A percentile compares a stretch with the other conserved stretches of the same genome.
phyloP scores from a whole-genome alignment of 2,113 vertebrate genomes.

The Alectura lathami region DNA sequence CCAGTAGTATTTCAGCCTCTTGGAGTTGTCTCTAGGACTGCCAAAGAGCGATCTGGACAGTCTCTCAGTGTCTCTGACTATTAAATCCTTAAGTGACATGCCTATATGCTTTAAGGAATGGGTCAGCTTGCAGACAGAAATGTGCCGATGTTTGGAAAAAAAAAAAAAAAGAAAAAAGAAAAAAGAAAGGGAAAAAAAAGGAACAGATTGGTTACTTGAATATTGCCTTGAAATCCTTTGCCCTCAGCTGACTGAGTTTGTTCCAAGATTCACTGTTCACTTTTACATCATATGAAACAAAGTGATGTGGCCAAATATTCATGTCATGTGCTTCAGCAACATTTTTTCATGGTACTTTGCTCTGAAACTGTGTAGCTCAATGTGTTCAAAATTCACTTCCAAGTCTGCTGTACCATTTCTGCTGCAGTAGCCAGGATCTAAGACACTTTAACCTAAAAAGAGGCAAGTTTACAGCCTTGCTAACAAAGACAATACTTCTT shows the following conservation, averaged over 20 bases:
- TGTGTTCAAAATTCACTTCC: neutral
- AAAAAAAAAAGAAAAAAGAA: neutral
- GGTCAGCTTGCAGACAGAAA: neutral
- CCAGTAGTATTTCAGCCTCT: slow-evolving; percentile 23
- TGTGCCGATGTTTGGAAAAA: neutral
- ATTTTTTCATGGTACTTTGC: neutral
- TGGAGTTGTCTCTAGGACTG: slow-evolving; percentile 5
- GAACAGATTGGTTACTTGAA: neutral
- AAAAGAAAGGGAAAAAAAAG: no score
- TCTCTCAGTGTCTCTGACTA: neutral
- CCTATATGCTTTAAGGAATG: neutral
- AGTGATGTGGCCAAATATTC: neutral
- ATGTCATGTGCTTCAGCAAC: neutral
- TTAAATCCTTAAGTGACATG: slow-evolving; percentile 11
- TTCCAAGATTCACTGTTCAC: neutral
- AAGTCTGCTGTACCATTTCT: neutral
- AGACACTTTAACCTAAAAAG: neutral
- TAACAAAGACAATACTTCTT: neutral
- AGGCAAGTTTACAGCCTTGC: neutral
- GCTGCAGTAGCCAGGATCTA: neutral
- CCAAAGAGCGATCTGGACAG: slow-evolving; percentile 34
- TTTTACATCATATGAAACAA: neutral
- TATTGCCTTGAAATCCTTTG: neutral
- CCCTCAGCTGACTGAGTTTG: neutral
- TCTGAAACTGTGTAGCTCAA: neutral